These are phyloP conservation scores for Micrasema longulum DNA, from an alignment of 1,140 invertebrate genomes.

Conservation along the genomic window DNA sequence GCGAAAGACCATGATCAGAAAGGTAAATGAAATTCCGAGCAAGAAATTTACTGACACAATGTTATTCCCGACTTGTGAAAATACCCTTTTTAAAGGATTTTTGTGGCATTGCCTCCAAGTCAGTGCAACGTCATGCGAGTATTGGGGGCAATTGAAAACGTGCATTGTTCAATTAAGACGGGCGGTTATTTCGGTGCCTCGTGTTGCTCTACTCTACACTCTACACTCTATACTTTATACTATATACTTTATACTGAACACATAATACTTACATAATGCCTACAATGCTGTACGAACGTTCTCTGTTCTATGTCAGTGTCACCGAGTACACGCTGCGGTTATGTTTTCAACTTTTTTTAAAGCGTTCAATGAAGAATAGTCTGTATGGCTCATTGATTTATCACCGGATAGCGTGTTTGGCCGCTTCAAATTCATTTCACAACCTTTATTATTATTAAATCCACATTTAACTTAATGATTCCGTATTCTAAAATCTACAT, in stretches of 20 bases:
- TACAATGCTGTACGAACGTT: neutral
- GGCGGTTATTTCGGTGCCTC: slow-evolving; percentile 3
- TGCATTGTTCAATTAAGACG: slow-evolving; percentile 7
- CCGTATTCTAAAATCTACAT: too few relatives aligned
- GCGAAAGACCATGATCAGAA: too few relatives aligned
- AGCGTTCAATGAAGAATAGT: neutral
- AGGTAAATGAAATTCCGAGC: too few relatives aligned
- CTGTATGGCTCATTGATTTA: slow-evolving; percentile 6
- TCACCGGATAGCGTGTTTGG: neutral
- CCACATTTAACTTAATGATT: too few relatives aligned
- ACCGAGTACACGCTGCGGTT: neutral
- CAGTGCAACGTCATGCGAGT: neutral
- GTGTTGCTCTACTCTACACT: too few relatives aligned
- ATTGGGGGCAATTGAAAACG: slow-evolving; percentile 2
- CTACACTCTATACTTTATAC: too few relatives aligned
- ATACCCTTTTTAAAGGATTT: too few relatives aligned
- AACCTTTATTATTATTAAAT: neutral
- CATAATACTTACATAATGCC: neutral
- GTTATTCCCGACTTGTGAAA: too few relatives aligned
- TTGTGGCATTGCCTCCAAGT: too few relatives aligned
- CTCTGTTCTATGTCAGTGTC: slow-evolving; percentile 10
- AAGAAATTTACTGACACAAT: too few relatives aligned
- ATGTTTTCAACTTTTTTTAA: neutral
- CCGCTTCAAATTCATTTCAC: slow-evolving; percentile 1
- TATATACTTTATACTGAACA: too few relatives aligned